phyloP scores from a whole-genome alignment of 2,797 vertebrate genomes.

The Notolepis coatsorum region DNA sequence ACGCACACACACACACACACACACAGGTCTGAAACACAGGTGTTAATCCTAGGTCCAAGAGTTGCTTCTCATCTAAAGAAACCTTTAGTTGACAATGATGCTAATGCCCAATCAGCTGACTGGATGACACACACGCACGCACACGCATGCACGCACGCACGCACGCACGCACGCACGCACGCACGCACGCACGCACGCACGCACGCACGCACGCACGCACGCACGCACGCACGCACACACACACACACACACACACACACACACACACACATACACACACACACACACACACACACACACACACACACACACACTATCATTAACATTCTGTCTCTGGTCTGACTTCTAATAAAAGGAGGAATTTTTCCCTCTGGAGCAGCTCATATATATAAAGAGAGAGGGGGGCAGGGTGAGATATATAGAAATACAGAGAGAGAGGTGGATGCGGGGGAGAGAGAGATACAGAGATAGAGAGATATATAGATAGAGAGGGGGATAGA shows the following conservation, averaged over 20 bases:
- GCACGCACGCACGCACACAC: neutral
- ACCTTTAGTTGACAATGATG: too few relatives aligned
- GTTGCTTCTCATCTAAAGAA: too few relatives aligned
- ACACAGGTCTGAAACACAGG: too few relatives aligned
- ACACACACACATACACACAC: neutral
- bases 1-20: neutral
- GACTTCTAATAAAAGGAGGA: constrained; percentile 5
- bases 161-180: neutral
- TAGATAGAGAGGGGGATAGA: constrained; percentile 6
- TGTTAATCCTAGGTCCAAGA: too few relatives aligned
- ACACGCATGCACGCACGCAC: constrained; percentile 3
- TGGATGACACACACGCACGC: too few relatives aligned
- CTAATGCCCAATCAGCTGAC: too few relatives aligned
- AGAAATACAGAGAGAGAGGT: constrained; percentile 22
- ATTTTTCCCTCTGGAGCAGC: constrained; percentile 16
- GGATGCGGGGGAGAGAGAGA: neutral
- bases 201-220: neutral
- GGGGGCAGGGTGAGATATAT: neutral
- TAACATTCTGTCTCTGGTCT: too few relatives aligned
- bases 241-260: constrained; percentile 12
- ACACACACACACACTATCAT: neutral
- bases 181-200: neutral
- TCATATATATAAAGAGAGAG: constrained; percentile 53
- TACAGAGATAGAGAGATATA: constrained; percentile 32
- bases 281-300: constrained; percentile 6